phyloP scores from a whole-genome alignment of 2,888 invertebrate genomes.

The Argyresthia albistria region DNA sequence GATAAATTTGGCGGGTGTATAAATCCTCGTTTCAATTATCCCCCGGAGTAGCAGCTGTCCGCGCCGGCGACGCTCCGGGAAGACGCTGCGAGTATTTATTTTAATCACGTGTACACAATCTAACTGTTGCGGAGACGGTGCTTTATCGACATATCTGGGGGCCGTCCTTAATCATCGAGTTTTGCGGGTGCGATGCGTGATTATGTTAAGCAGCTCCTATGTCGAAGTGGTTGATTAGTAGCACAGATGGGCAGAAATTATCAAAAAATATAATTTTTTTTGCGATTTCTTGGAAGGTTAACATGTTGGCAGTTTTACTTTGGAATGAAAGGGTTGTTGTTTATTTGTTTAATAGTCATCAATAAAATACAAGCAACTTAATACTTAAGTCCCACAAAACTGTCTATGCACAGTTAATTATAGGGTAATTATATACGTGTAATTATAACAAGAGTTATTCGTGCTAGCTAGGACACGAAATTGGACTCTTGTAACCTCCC shows the following conservation, averaged over 20 bases:
- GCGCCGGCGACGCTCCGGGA: slow-evolving; percentile 20
- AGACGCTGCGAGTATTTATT: slow-evolving; percentile 60
- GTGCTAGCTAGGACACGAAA: too few species aligned
- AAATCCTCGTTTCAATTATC: slow-evolving; percentile 69
- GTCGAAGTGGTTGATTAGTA: neutral
- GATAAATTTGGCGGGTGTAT: slow-evolving; percentile 66
- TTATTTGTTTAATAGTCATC: too few species aligned
- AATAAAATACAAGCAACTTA: too few species aligned
- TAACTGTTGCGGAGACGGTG: slow-evolving; percentile 25
- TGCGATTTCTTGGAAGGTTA: too few species aligned
- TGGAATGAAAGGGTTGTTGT: too few species aligned
- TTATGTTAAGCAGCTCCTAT: neutral
- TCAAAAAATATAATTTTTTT: too few species aligned
- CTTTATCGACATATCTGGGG: slow-evolving; percentile 44
- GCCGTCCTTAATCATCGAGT: slow-evolving; percentile 35
- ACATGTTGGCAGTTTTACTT: too few species aligned
- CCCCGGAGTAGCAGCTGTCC: slow-evolving; percentile 60
- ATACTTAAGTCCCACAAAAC: too few species aligned
- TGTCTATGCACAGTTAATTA: too few species aligned
- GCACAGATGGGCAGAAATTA: neutral
- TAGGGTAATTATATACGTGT: too few species aligned
- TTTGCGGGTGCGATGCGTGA: slow-evolving; percentile 5
- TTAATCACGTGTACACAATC: slow-evolving; percentile 56
- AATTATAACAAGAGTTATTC: too few species aligned
- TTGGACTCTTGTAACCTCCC: too few species aligned